Evolutionary conservation across 2,888 invertebrate species (phyloP).

Genomic region (Arrhopalites spinosus): DNA sequence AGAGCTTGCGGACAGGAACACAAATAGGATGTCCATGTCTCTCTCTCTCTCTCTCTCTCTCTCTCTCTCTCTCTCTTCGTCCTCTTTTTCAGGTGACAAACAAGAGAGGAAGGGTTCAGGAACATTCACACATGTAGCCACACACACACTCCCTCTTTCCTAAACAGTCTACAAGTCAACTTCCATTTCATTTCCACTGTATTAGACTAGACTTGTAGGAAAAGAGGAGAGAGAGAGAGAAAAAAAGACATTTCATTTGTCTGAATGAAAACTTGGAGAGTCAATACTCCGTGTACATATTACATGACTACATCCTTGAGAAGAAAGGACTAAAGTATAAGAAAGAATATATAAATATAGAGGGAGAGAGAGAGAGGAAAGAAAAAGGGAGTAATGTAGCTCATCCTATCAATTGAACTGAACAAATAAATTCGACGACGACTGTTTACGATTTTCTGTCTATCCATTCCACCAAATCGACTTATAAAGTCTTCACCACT

Average conservation of each 20-base stretch:
- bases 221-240: not conserved
- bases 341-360: not conserved
- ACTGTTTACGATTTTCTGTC: conserved; percentile 28
- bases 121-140: too few relatives aligned
- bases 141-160: not conserved
- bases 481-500: conserved; percentile 29
- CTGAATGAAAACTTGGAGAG: not conserved
- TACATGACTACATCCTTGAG: too few relatives aligned
- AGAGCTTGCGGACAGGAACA: not conserved
- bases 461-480: conserved; percentile 27
- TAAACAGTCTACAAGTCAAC: not conserved
- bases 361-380: not conserved
- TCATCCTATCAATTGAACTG: conserved; percentile 20
- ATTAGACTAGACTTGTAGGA: not conserved
- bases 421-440: conserved; percentile 28
- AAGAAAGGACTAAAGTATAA: not conserved
- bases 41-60: too few relatives aligned
- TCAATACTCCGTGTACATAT: not conserved
- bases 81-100: not conserved
- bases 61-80: too few relatives aligned
- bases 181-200: not conserved
- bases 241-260: not conserved
- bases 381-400: not conserved
- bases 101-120: not conserved
- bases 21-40: too few relatives aligned